Evolutionary conservation across 1,140 invertebrate genomes (phyloP).

Genomic region (Drosophila saltans): DNA sequence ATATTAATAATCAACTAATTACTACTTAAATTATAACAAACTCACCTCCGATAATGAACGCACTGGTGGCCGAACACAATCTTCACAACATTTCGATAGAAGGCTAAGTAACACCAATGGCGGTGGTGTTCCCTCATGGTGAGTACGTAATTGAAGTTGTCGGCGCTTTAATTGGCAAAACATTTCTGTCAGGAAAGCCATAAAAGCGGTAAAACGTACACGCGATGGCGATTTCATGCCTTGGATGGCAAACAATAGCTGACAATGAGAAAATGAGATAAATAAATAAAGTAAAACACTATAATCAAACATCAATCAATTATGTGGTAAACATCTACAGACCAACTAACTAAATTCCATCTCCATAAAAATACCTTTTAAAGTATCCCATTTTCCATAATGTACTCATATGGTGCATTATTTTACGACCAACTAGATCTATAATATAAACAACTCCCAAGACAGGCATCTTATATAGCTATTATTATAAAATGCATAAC

Average conservation of each 20-base stretch:
- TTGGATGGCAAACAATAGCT: conserved; percentile 79
- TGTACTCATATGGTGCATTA: too few relatives aligned
- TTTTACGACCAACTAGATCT: too few relatives aligned
- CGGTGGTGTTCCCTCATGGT: conserved; percentile 88
- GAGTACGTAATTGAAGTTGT: conserved; percentile 87
- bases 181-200: conserved; percentile 94
- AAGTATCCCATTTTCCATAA: too few relatives aligned
- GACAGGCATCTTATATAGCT: too few relatives aligned
- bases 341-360: too few relatives aligned
- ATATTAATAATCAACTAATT: not conserved
- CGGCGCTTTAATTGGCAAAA: conserved; percentile 92
- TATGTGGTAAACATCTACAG: not conserved
- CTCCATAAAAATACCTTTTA: too few relatives aligned
- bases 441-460: too few relatives aligned
- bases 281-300: not conserved
- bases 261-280: not conserved
- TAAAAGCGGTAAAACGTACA: conserved; percentile 91
- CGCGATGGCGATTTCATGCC: conserved; percentile 83
- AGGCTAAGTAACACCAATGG: conserved; percentile 90
- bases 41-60: conserved; percentile 89
- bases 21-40: not conserved
- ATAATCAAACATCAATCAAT: not conserved
- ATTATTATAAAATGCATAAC: too few relatives aligned
- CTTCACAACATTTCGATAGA: conserved; percentile 92
- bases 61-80: conserved; percentile 91